These are phyloP conservation scores for Entomobrya proxima DNA, from an alignment of 2,888 invertebrate species.

Conservation along the genomic window DNA sequence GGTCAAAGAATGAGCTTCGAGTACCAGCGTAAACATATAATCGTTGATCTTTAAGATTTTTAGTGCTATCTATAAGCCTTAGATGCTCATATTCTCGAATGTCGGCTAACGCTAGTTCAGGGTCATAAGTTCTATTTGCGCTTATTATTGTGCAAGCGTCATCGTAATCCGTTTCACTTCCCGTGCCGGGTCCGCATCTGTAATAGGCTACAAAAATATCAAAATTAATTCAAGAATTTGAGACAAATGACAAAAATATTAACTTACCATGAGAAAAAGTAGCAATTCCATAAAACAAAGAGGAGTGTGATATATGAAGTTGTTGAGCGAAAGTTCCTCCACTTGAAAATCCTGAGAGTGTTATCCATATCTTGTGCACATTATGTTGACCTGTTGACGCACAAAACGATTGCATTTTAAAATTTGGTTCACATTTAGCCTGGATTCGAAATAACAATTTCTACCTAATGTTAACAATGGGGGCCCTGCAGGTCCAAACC, in stretches of 20 bases:
- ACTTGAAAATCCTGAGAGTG: conserved; percentile 73
- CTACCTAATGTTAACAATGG: conserved; percentile 26
- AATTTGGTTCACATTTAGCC: too few species aligned
- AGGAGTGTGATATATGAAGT: conserved; percentile 73
- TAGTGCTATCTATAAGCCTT: conserved; percentile 71
- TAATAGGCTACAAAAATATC: conserved; percentile 70
- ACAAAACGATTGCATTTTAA: too few species aligned
- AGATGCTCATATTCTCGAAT: conserved; percentile 68
- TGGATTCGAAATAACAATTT: too few species aligned
- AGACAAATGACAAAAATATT: neutral
- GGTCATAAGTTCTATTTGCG: conserved; percentile 59
- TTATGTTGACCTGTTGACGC: conserved; percentile 53
- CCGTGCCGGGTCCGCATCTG: conserved; percentile 72
- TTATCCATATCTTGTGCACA: conserved; percentile 67
- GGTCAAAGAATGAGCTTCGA: conserved; percentile 69
- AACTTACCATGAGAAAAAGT: conserved; percentile 74
- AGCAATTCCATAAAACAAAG: conserved; percentile 73
- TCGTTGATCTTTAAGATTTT: conserved; percentile 69
- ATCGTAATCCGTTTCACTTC: conserved; percentile 71
- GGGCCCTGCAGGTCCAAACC: neutral
- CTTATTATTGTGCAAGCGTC: conserved; percentile 71
- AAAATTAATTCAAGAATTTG: neutral
- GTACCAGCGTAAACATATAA: conserved; percentile 73
- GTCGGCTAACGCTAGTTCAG: conserved; percentile 67
- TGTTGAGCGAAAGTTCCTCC: conserved; percentile 75